Conservation (phyloP, 2,797 vertebrate genomes). For the Crossoptilon crossoptilon region DNA sequence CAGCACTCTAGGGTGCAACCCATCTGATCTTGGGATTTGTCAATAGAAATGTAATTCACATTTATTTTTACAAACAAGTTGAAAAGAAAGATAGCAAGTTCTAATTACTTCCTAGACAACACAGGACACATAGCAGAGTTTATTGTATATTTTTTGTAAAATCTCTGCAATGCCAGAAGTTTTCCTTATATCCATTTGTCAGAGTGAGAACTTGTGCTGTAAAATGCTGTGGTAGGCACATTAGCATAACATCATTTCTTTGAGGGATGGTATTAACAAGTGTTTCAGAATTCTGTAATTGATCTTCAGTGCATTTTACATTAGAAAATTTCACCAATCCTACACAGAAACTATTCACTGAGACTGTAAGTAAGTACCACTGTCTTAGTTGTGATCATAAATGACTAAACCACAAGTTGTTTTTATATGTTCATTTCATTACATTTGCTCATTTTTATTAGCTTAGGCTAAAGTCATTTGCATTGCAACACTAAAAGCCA, state of each 20-base stretch:
- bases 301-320: not conserved
- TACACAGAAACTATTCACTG: not conserved
- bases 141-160: not conserved
- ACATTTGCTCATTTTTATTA: not conserved
- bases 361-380: not conserved
- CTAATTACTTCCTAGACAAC: not conserved
- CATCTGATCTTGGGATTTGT: not conserved
- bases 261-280: not conserved
- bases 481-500: not conserved
- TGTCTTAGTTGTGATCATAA: not conserved
- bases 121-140: rapidly evolving
- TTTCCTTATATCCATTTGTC: not conserved
- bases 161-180: not conserved
- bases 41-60: not conserved
- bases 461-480: not conserved
- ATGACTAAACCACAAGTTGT: not conserved
- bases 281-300: not conserved
- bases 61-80: not conserved
- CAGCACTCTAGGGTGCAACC: no score
- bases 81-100: not conserved
- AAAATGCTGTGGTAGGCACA: not conserved
- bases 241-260: not conserved
- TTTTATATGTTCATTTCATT: not conserved
- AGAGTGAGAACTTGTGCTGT: not conserved
- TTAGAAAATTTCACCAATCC: not conserved